phyloP scores from a whole-genome alignment of 1,140 invertebrate genomes.

The Nebria ingens region DNA sequence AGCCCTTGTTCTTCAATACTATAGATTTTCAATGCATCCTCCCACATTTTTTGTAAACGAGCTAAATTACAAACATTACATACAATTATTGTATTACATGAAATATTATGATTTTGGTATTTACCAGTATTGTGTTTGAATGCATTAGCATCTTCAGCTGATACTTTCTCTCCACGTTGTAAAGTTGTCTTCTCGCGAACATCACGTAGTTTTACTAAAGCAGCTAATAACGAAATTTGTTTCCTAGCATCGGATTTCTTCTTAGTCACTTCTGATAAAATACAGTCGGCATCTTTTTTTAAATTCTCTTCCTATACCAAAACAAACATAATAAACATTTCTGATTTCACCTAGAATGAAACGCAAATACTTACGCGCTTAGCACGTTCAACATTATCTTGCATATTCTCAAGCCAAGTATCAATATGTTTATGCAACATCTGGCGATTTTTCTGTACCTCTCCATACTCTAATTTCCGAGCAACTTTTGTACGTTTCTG shows the following conservation, averaged over 20 bases:
- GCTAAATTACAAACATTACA: too few species aligned
- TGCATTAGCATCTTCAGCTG: conserved; percentile 30
- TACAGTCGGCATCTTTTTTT: conserved; percentile 54
- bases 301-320: conserved; percentile 48
- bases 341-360: background rate
- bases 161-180: conserved; percentile 46
- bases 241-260: conserved; percentile 58
- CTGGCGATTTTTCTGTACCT: conserved; percentile 33
- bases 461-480: conserved; percentile 35
- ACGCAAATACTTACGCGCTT: conserved; percentile 39
- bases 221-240: conserved; percentile 47
- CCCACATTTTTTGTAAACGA: conserved; percentile 27
- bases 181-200: conserved; percentile 46
- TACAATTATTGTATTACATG: conserved; percentile 3
- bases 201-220: conserved; percentile 48
- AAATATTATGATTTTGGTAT: background rate
- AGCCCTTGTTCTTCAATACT: conserved; percentile 29
- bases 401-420: conserved; percentile 47
- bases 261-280: conserved; percentile 53
- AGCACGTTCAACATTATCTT: conserved; percentile 47
- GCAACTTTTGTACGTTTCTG: conserved; percentile 37
- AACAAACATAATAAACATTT: conserved; percentile 12
- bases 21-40: conserved; percentile 25
- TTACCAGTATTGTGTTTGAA: conserved; percentile 26
- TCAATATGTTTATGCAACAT: conserved; percentile 43